Evolutionary conservation across 2,888 invertebrate genomes (phyloP), one percentile per base, ranked within the genome.

Genomic region (Perithous albicinctus): DNA sequence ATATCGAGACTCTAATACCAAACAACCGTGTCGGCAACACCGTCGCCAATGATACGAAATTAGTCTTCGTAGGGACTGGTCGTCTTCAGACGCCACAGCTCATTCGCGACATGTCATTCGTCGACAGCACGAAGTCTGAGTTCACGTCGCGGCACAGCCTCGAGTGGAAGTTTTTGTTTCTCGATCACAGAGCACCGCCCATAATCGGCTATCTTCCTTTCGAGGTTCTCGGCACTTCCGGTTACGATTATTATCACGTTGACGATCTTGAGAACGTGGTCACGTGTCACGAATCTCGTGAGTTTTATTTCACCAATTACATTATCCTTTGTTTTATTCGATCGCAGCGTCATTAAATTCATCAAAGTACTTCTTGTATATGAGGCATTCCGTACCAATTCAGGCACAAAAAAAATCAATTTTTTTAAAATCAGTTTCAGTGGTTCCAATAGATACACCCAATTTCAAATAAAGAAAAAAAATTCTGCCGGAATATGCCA

Each of bases 191-290:
- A 88, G 98, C 98, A 0, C 96, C 98, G 1, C 96, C 97, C 0
- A 97, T 98, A 67, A 98, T 98, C 84, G 98, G 98, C 0, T 99
- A 98, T 86, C 93, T 98, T 88, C 98, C 98, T 0, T 98, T 98
- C 91, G 99, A 99, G 93, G 97, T 99, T 32, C 94, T 99, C 2
- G 99, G 99, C 54, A 99, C 98, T 0, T 98, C 98, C 0, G 98
- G 98, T 1, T 99, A 98, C 91, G 98, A 99, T 91, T 98, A 99
- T 91, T 98, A 98, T 89, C 98, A 99, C 91, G 96, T 98, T 64
- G 98, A 99, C 90, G 99, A 99, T 92, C 93, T 99, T 83, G 98
- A 98, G 83, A 96, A 96, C 90, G 96, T 99, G 1, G 95, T 97
- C 7, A 94, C 94, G 3, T 97, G 97, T 86, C 99, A 99, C 91